Conservation (phyloP, 2,113 vertebrate species). For the Sander vitreus region DNA sequence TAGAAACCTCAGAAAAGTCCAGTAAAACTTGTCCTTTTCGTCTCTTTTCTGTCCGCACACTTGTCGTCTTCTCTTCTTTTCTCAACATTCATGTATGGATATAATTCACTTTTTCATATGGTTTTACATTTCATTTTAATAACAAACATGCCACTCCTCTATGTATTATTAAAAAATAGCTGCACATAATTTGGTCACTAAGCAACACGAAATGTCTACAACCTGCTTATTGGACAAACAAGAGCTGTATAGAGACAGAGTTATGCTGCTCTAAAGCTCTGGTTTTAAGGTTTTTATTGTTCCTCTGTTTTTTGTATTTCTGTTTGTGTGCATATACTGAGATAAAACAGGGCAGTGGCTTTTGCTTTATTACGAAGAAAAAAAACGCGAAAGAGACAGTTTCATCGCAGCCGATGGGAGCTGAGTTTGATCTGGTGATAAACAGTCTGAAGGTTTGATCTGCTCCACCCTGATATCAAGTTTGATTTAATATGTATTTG, state of each 20-base stretch:
- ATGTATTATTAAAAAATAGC: slow-evolving; percentile 60
- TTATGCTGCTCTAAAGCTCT: background rate
- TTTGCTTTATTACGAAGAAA: slow-evolving; percentile 25
- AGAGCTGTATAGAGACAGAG: background rate
- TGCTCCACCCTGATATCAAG: background rate
- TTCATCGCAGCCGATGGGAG: slow-evolving; percentile 7
- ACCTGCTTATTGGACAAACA: slow-evolving; percentile 23
- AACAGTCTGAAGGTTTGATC: background rate
- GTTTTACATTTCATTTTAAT: slow-evolving; percentile 18
- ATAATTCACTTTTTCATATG: background rate
- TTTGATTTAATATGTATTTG: background rate
- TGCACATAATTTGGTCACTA: slow-evolving; percentile 70
- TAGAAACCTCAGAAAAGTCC: background rate
- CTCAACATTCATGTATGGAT: slow-evolving; percentile 8
- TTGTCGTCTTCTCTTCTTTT: background rate
- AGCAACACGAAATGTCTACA: slow-evolving; percentile 44
- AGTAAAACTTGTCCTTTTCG: background rate
- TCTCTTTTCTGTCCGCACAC: background rate
- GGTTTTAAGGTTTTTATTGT: background rate
- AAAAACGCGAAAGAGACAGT: slow-evolving; percentile 20
- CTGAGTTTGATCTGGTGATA: background rate
- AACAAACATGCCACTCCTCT: slow-evolving; percentile 60
- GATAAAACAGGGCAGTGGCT: slow-evolving; percentile 57
- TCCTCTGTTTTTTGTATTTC: background rate
- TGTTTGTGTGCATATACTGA: background rate